Percentiles rank a stretch among this genome's conserved stretches.
phyloP scores from a whole-genome alignment of 2,113 vertebrate genomes.

The Trachemys scripta region DNA sequence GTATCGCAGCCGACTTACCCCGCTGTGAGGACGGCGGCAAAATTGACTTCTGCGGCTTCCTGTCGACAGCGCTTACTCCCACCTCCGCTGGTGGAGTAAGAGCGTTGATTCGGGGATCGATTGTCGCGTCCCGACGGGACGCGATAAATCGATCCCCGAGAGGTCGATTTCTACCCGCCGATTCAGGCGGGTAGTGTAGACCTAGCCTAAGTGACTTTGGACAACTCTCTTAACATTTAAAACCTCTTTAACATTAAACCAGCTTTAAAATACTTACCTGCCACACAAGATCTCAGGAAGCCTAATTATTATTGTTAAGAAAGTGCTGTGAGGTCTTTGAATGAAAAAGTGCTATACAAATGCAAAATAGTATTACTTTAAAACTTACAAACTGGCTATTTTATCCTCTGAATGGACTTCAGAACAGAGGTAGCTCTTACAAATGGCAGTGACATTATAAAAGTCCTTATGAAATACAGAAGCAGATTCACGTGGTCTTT shows the following conservation, averaged over 20 bases:
- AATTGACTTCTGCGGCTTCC: too few species aligned
- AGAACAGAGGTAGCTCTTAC: neutral
- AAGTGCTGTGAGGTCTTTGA: neutral
- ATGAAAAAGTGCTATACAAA: neutral
- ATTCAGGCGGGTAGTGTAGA: too few species aligned
- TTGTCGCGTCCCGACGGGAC: too few species aligned
- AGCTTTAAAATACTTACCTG: neutral
- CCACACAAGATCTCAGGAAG: fast-evolving
- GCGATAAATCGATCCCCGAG: too few species aligned
- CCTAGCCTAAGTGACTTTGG: neutral
- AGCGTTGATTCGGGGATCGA: too few species aligned
- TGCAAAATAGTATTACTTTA: neutral
- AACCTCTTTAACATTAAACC: neutral
- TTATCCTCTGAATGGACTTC: neutral
- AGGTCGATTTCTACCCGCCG: too few species aligned
- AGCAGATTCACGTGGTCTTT: neutral
- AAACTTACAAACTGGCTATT: neutral
- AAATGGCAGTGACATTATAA: neutral
- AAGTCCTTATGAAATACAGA: neutral
- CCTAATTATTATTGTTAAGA: neutral
- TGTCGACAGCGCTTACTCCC: too few species aligned
- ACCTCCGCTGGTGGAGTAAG: too few species aligned
- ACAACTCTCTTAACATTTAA: neutral
- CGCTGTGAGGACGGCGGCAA: too few species aligned
- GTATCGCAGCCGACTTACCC: too few species aligned